Conservation (phyloP, 2,888 invertebrate species). For the Myathropa florea region DNA sequence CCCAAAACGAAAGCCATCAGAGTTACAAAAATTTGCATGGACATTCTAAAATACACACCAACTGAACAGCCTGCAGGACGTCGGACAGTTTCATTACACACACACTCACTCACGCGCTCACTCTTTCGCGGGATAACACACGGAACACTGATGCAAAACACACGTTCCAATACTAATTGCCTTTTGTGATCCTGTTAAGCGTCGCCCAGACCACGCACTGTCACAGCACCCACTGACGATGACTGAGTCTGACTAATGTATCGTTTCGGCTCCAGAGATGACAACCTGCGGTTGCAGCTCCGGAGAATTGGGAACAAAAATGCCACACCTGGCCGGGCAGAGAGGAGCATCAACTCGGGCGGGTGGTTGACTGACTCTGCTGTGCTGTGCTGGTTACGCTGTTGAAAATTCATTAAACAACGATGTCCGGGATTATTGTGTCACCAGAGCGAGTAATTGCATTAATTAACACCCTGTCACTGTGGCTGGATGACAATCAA, state of each 20-base stretch:
- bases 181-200: constrained; percentile 38
- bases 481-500: constrained; percentile 41
- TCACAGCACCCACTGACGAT: constrained; percentile 40
- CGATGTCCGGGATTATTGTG: constrained; percentile 59
- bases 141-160: neutral
- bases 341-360: constrained; percentile 1
- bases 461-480: constrained; percentile 66
- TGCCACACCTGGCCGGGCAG: constrained; percentile 61
- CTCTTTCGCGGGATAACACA: neutral
- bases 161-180: constrained; percentile 41
- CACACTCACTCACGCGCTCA: neutral
- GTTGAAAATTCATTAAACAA: constrained; percentile 59
- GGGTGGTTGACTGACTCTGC: neutral
- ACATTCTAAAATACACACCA: constrained; percentile 21
- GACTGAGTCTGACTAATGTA: constrained; percentile 60
- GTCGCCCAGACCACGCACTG: constrained; percentile 25
- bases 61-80: constrained; percentile 54
- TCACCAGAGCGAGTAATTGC: constrained; percentile 68
- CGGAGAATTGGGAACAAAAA: constrained; percentile 57
- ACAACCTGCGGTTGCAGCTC: constrained; percentile 45
- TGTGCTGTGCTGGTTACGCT: neutral
- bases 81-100: constrained; percentile 53
- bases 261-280: constrained; percentile 39
- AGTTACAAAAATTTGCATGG: constrained; percentile 2
- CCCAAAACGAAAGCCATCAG: constrained; percentile 7